Evolutionary conservation across 2,888 invertebrate species (phyloP).

Genomic region (Phlogophora meticulosa): DNA sequence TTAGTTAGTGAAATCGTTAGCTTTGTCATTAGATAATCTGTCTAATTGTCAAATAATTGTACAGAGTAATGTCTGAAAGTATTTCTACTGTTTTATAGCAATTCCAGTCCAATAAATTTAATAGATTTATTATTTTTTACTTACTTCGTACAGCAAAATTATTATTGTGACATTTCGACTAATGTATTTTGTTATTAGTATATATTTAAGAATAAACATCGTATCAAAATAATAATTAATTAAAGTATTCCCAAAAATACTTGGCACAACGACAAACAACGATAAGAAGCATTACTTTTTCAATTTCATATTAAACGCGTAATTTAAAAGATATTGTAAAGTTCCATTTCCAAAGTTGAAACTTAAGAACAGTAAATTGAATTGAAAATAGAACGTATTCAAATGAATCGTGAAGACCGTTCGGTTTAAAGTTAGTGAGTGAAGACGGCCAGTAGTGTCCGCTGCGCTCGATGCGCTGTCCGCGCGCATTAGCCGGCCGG

Average conservation of each 20-base stretch:
- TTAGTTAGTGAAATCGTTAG: not conserved
- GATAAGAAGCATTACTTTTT: conserved; percentile 50
- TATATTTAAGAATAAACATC: conserved; percentile 51
- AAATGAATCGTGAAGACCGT: conserved; percentile 48
- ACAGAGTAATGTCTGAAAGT: conserved; percentile 8
- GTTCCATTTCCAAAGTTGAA: conserved; percentile 39
- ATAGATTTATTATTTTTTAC: conserved; percentile 42
- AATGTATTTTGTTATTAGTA: conserved; percentile 57
- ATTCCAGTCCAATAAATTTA: conserved; percentile 47
- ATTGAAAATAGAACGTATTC: conserved; percentile 54
- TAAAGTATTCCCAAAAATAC: conserved; percentile 38
- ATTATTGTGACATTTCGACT: conserved; percentile 57
- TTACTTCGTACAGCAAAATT: conserved; percentile 44
- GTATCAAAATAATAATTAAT: conserved; percentile 50
- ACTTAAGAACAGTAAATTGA: conserved; percentile 10
- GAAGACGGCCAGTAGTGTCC: conserved; percentile 68
- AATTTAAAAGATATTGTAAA: conserved; percentile 24
- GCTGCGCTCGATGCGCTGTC: conserved; percentile 75
- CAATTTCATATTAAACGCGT: conserved; percentile 40
- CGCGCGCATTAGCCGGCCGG: conserved; percentile 75
- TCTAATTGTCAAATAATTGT: conserved; percentile 45
- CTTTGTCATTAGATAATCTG: conserved; percentile 30
- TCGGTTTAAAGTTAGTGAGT: conserved; percentile 64
- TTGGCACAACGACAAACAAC: conserved; percentile 63
- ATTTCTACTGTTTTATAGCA: conserved; percentile 30